A percentile compares a stretch with the other conserved stretches of the same genome.
These are phyloP conservation scores for Tadarida brasiliensis DNA, from an alignment of 2,797 vertebrate genomes.

Conservation along the genomic window DNA sequence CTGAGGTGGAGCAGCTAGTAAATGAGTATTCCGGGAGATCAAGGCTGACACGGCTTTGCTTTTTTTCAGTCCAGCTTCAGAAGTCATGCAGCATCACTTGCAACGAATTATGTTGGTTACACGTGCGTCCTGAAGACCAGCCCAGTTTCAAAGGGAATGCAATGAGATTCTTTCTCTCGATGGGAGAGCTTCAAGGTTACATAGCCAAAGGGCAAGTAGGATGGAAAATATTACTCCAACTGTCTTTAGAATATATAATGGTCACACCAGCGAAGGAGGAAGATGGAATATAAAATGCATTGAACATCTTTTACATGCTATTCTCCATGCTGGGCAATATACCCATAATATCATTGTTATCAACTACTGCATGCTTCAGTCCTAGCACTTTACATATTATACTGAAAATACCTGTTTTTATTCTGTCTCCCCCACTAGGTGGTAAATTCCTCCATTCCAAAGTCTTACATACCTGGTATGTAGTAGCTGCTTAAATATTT, in stretches of 20 bases:
- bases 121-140: neutral
- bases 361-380: neutral
- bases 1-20: neutral
- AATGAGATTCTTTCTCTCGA: neutral
- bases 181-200: neutral
- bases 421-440: neutral
- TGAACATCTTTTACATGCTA: neutral
- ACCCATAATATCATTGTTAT: neutral
- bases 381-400: neutral
- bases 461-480: neutral
- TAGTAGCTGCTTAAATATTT: neutral
- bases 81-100: neutral
- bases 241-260: neutral
- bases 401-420: neutral
- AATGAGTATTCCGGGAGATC: neutral
- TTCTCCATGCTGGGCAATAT: neutral
- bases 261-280: neutral
- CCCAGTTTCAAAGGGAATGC: neutral
- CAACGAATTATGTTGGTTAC: neutral
- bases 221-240: neutral
- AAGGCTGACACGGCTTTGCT: too few relatives aligned
- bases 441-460: slow-evolving; percentile 24
- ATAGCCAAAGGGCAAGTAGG: neutral
- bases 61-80: neutral
- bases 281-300: neutral